These are phyloP conservation scores for Orthosia gracilis DNA, from an alignment of 2,888 invertebrate species.

Conservation along the genomic window DNA sequence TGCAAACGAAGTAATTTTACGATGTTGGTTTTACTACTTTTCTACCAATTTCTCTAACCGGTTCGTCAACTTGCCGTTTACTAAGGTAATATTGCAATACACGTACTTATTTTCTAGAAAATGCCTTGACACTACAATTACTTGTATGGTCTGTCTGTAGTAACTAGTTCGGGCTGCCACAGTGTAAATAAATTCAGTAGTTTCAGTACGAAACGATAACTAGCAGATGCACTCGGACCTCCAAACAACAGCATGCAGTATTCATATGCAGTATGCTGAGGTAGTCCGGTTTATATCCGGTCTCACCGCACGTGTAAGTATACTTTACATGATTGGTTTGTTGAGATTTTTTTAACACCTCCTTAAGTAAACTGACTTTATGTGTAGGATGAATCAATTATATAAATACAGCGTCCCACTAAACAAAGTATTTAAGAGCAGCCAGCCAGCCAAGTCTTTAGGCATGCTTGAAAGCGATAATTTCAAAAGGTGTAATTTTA, in stretches of 20 bases:
- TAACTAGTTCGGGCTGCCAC: constrained; percentile 1
- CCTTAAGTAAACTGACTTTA: background rate
- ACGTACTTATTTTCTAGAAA: constrained; percentile 56
- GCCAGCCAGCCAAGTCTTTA: background rate
- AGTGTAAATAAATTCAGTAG: constrained; percentile 1
- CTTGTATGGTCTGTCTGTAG: background rate
- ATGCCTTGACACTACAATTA: constrained; percentile 41
- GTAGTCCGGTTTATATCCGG: constrained; percentile 3
- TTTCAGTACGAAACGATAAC: background rate
- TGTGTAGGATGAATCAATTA: background rate
- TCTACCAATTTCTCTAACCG: constrained; percentile 32
- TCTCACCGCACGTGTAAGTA: background rate
- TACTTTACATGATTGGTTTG: too few species aligned
- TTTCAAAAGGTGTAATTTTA: background rate
- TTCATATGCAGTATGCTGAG: background rate
- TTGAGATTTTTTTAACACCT: constrained; percentile 1
- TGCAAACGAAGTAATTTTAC: constrained; percentile 8
- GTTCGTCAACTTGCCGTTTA: background rate
- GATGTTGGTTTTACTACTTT: constrained; percentile 10
- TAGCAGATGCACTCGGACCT: background rate
- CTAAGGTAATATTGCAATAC: constrained; percentile 8
- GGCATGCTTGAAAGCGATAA: background rate
- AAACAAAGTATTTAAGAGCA: background rate
- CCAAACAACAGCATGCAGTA: constrained; percentile 9
- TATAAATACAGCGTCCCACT: background rate